These are phyloP conservation scores for Drosophila sulfurigaster DNA, from an alignment of 1,140 invertebrate genomes.

Conservation along the genomic window DNA sequence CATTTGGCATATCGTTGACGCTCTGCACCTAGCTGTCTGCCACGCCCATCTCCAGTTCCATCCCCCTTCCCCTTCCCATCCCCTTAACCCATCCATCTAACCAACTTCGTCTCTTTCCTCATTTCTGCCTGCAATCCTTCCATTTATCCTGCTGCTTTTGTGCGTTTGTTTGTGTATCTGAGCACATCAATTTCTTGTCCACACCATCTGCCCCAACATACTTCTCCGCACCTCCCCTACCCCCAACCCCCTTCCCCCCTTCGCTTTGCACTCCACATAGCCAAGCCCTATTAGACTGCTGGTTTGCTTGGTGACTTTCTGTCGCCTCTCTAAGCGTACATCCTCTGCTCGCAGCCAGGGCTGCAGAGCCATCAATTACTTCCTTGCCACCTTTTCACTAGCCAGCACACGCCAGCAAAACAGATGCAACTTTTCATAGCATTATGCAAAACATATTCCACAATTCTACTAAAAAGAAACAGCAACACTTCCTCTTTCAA, in stretches of 20 bases:
- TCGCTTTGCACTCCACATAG: not conserved
- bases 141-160: constrained; percentile 10
- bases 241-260: not conserved
- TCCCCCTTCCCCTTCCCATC: too few relatives aligned
- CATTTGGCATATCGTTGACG: constrained; percentile 47
- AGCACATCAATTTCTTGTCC: constrained; percentile 51
- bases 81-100: constrained; percentile 33
- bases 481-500: too few relatives aligned
- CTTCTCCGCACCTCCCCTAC: too few relatives aligned
- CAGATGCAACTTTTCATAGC: too few relatives aligned
- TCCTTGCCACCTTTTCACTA: not conserved
- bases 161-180: constrained; percentile 25
- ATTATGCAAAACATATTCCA: not conserved
- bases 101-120: not conserved
- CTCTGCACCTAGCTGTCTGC: constrained; percentile 41
- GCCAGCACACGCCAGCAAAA: too few relatives aligned
- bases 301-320: constrained; percentile 34
- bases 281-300: constrained; percentile 5
- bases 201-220: not conserved
- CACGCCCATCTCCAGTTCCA: constrained; percentile 12
- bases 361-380: constrained; percentile 2
- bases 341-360: constrained; percentile 23
- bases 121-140: not conserved
- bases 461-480: not conserved
- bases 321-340: constrained; percentile 31